Base-by-base conservation (phyloP, 2,888 invertebrate species). In the Aradus depressus region DNA sequence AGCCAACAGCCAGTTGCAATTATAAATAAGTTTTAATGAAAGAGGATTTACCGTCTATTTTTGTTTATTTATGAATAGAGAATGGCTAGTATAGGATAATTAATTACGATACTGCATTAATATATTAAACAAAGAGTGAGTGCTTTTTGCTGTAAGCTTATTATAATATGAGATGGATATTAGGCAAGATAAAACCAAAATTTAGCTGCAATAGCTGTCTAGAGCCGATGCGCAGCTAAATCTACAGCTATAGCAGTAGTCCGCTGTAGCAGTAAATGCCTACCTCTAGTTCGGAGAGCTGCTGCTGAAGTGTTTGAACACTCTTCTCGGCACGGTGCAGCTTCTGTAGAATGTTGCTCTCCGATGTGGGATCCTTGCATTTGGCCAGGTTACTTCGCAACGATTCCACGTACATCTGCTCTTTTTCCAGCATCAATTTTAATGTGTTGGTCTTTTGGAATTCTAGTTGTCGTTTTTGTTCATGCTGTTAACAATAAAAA, bases 361-460 rank as follows among this genome's bases (percentile, higher is more conserved):
- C 62, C 45, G 58, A 58, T 8, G 56, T 52, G 18, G 59, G 28
- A 39, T 62, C 61, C 19, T 64, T 60, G 44, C 65, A 62, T 54
- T 67, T 68, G 23, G 68, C 68, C 56, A 77, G 73, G 70, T 81
- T 72, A 70, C 81, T 80, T 55, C 84, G 76, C 54, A 90, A 70
- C 61, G 81, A 77, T 61, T 88, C 82, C 61, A 88, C 78, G 68
- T 86, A 85, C 62, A 82, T 77, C 67, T 82, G 82, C 64, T 90
- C 89, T 63, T 87, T 80, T 62, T 90, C 89, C 59, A 92, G 72
- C 93, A 95, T 95, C 64, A 89, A 74, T 60, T 83, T 80, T 58
- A 91, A 78, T 16, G 91, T 90, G 66, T 85, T 80, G 51, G 85
- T 82, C 63, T 86, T 82, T 60, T 88, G 82, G 51, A 79, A 77